Evolutionary conservation across 2,113 vertebrate species (phyloP).

Genomic region (Dolichotis patagonum): DNA sequence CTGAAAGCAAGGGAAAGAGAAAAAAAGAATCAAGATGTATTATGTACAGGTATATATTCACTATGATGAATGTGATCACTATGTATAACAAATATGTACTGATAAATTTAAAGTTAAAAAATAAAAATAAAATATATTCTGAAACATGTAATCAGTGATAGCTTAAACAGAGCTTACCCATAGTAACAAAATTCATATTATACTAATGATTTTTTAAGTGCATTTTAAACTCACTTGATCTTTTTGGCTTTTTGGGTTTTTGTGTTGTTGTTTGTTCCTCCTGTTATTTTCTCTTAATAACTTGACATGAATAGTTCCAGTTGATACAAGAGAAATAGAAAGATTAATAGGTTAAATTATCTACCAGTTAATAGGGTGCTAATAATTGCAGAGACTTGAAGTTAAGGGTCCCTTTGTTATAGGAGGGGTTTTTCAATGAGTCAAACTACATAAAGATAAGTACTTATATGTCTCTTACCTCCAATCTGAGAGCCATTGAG

Average conservation of each 20-base stretch:
- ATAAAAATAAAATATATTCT: not conserved
- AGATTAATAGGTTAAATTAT: not conserved
- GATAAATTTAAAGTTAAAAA: not conserved
- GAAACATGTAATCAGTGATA: not conserved
- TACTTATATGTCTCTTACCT: not conserved
- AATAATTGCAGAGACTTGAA: not conserved
- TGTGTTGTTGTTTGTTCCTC: not conserved
- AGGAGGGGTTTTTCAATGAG: not conserved
- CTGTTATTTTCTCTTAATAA: not conserved
- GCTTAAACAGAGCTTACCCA: not conserved
- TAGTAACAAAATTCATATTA: not conserved
- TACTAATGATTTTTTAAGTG: conserved; percentile 31
- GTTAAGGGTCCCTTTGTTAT: not conserved
- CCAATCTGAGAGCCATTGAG: not conserved
- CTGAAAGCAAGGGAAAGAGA: too few species aligned
- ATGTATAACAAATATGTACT: not conserved
- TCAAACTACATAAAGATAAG: not conserved
- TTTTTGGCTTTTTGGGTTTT: not conserved
- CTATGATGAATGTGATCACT: not conserved
- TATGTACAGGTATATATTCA: not conserved
- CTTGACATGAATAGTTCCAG: not conserved
- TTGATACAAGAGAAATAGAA: conserved; percentile 5
- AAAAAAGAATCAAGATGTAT: not conserved
- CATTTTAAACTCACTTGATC: not conserved
- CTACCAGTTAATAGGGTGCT: not conserved